A percentile compares a stretch with the other conserved stretches of the same genome.
phyloP scores from a whole-genome alignment of 2,113 vertebrate species.

The Burhinus bistriatus region DNA sequence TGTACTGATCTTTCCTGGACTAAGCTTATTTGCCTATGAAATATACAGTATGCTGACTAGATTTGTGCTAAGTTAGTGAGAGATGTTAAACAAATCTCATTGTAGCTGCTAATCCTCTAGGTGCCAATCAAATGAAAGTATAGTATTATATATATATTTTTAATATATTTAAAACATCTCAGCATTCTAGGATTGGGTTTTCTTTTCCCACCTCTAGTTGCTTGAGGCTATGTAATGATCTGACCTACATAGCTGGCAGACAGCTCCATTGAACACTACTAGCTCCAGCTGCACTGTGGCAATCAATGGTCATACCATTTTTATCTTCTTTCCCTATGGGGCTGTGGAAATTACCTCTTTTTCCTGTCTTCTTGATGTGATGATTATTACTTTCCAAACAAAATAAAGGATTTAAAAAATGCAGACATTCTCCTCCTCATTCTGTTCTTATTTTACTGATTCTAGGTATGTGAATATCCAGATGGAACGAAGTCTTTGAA shows the following conservation, averaged over 20 bases:
- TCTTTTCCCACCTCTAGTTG: not conserved
- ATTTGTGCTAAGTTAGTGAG: not conserved
- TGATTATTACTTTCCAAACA: not conserved
- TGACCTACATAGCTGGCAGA: not conserved
- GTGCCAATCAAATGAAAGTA: not conserved
- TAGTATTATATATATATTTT: not conserved
- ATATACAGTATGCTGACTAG: not conserved
- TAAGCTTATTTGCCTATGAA: not conserved
- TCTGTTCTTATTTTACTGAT: not conserved
- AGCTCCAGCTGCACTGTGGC: not conserved
- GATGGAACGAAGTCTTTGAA: conserved; percentile 94
- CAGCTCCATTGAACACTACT: not conserved
- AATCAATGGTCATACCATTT: not conserved
- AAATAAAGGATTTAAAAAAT: not conserved
- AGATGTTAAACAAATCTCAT: not conserved
- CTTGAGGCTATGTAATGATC: not conserved
- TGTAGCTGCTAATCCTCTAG: not conserved
- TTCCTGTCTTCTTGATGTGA: not conserved
- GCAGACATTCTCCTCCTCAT: not conserved
- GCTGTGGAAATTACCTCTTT: not conserved
- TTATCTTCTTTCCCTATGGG: not conserved
- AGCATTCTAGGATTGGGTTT: not conserved
- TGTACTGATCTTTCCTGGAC: not conserved
- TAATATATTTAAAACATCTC: not conserved
- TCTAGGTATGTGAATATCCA: conserved; percentile 89